Conservation (phyloP, 1,140 invertebrate genomes). For the Pemphigus obesinymphae region DNA sequence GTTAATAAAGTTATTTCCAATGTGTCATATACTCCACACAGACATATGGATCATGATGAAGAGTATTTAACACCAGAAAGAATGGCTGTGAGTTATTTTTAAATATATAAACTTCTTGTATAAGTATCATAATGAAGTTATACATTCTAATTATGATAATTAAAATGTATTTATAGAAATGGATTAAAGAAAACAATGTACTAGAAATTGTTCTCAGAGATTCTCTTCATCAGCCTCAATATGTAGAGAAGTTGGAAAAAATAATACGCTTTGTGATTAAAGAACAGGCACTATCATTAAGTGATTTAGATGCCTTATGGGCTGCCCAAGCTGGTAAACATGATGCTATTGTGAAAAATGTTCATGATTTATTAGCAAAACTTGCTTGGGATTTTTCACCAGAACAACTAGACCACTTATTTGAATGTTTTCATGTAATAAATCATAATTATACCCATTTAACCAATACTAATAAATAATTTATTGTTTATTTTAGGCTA, state of each 20-base stretch:
- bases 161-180: conserved; percentile 66
- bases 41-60: conserved; percentile 72
- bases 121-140: no score
- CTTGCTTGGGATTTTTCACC: conserved; percentile 97
- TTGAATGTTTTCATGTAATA: conserved; percentile 90
- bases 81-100: conserved; percentile 72
- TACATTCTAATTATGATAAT: conserved; percentile 43
- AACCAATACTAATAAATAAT: neutral
- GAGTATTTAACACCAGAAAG: conserved; percentile 90
- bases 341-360: conserved; percentile 93
- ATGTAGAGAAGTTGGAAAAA: conserved; percentile 96
- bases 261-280: conserved; percentile 95
- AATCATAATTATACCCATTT: neutral
- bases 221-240: conserved; percentile 94
- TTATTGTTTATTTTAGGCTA: conserved; percentile 59
- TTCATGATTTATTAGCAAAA: conserved; percentile 93
- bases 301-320: conserved; percentile 93
- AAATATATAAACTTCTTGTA: no score
- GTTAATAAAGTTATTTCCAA: conserved; percentile 95
- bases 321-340: conserved; percentile 91
- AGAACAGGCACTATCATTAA: conserved; percentile 82
- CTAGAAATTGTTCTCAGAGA: conserved; percentile 92
- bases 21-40: conserved; percentile 79
- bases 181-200: conserved; percentile 95
- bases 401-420: conserved; percentile 93